These are phyloP conservation scores for Cephalopterus ornatus DNA, from an alignment of 2,113 vertebrate genomes.

Conservation along the genomic window DNA sequence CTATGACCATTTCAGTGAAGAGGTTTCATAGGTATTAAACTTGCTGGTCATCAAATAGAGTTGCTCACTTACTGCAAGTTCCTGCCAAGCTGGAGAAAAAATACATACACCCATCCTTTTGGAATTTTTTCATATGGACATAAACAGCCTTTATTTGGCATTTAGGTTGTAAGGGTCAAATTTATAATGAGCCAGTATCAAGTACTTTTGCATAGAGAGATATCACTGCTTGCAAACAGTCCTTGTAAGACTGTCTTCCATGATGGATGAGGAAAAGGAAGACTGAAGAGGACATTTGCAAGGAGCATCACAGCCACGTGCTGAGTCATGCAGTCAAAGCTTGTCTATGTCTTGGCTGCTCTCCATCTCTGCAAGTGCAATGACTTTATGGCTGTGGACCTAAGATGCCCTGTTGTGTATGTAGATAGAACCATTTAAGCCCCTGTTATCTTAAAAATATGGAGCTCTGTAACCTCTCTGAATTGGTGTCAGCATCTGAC, in stretches of 20 bases:
- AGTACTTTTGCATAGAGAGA: neutral
- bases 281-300: neutral
- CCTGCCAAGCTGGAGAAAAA: neutral
- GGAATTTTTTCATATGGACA: neutral
- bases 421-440: neutral
- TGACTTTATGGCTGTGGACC: neutral
- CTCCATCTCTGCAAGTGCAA: neutral
- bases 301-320: rapidly evolving
- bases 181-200: neutral
- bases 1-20: neutral
- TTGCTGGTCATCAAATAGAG: neutral
- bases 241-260: neutral
- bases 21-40: neutral
- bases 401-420: neutral
- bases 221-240: neutral
- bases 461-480: neutral
- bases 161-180: neutral
- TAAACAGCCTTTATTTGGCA: neutral
- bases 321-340: neutral
- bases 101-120: neutral
- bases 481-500: neutral
- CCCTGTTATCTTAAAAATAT: neutral
- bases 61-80: neutral
- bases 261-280: neutral
- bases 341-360: rapidly evolving